Percentiles rank a stretch among this genome's conserved stretches.
These are phyloP conservation scores for Drosophila sp. DNA, from an alignment of 1,140 invertebrate species.

Conservation along the genomic window DNA sequence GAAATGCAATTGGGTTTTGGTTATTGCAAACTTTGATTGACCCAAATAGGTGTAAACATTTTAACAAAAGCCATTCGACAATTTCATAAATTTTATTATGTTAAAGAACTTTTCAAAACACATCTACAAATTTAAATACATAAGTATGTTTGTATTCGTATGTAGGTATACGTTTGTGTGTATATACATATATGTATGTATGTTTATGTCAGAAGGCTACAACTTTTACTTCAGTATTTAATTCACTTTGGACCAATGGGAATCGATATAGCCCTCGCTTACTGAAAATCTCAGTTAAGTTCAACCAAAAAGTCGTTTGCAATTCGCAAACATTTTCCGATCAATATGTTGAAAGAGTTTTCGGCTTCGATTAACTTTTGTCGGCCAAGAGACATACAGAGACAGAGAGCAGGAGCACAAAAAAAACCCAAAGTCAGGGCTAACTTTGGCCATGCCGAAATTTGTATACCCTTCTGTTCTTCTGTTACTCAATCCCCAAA, in stretches of 20 bases:
- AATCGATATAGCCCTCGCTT: slow-evolving; percentile 44
- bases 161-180: no score
- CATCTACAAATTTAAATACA: background rate
- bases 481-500: no score
- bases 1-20: slow-evolving; percentile 73
- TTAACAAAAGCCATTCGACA: slow-evolving; percentile 55
- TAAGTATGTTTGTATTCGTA: no score
- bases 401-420: slow-evolving; percentile 38
- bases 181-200: background rate
- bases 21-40: slow-evolving; percentile 64
- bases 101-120: background rate
- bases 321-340: slow-evolving; percentile 81
- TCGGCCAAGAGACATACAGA: slow-evolving; percentile 43
- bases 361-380: slow-evolving; percentile 77
- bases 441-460: no score
- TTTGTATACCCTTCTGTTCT: no score
- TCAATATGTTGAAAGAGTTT: slow-evolving; percentile 68
- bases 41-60: slow-evolving; percentile 75
- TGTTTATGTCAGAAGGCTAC: slow-evolving; percentile 7
- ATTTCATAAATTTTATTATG: slow-evolving; percentile 78
- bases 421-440: background rate
- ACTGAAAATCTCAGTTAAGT: slow-evolving; percentile 51
- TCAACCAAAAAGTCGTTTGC: slow-evolving; percentile 52
- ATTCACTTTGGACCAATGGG: slow-evolving; percentile 42
- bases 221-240: slow-evolving; percentile 62